Evolutionary conservation across 2,113 vertebrate genomes (phyloP), one percentile per base, ranked within the genome.

Genomic region (Salvelinus fontinalis): DNA sequence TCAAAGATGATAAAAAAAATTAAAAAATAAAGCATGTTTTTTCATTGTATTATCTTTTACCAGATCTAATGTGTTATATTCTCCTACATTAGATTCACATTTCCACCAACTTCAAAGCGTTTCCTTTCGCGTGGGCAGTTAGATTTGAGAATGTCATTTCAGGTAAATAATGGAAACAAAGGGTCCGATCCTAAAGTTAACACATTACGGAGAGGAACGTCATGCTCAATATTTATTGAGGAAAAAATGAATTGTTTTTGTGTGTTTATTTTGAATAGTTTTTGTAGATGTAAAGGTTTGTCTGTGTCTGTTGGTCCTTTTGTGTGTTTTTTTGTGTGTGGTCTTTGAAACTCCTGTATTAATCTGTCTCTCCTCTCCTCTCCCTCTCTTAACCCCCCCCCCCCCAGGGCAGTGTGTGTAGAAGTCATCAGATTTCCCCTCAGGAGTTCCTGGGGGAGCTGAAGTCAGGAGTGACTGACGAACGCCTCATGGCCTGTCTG

Each of bases 381-480:
- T 77, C n/a, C n/a, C n/a, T n/a, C n/a, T n/a, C n/a, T n/a, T n/a
- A n/a, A n/a, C n/a, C n/a, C n/a, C n/a, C n/a, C n/a, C n/a, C 67
- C 76, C 71, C 65, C 16, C 79, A 99, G 97, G 96, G 97, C 77
- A 94, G 93, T 84, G 91, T 99, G 85, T 96, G 93, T 86, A 96
- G 92, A 76, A 96, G 92, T 67, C 93, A 89, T 89, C 96, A 97
- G 90, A 95, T 97, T 85, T 95, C 95, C 84, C 94, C 97, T 14
- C 97, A 97, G 79, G 98, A 99, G 87, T 99, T 99, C 86, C 95
- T 98, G 79, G 86, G 93, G 81, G 97, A 98, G 88, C 90, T 99
- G 78, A 98, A 95, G 92, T 94, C 94, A 66, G 97, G 94, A 39
- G 92, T 91, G 82, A 92, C 90, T 34, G 97, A 98, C 70, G 97